Base-by-base conservation (phyloP, 92 coral and sea anemone species). In the Palythoa heliodiscus region DNA sequence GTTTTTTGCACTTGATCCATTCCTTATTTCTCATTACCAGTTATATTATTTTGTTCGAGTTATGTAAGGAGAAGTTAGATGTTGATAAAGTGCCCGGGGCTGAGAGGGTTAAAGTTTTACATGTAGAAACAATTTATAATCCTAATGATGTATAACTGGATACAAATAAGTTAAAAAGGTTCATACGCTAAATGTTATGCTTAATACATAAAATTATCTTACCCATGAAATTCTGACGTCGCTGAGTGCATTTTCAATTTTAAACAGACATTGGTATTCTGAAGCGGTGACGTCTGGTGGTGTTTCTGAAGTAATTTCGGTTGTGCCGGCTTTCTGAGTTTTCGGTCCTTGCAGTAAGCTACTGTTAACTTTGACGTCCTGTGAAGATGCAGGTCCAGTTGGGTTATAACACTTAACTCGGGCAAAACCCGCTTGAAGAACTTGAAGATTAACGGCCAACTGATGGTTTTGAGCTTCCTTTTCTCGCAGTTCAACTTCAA, bases 221-320 rank as follows among this genome's bases (percentile, higher is more conserved):
- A 80, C 84, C 84, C 74, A 80, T 11, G 84, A 63, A 16, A 80
- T 80, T 37, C 16, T 80, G 84, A 80, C 73, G 52, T 67, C 4
- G 7, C 47, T 11, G 14, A 80, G 74, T 22, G 71, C 73, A 4
- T 23, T 80, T 64, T 80, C 61, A 80, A 67, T 66, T 67, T 16
- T 11, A 80, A 80, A 80, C 39, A 80, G 40, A 48, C 48, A 6
- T 5, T 47, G 29, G 48, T 9, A 66, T 13, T 66, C 43, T 25
- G n/a, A 17, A 4, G 84, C n/a, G 47, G 37, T n/a, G 0, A 17
- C 22, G 29, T 80, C 61, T 0, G 13, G 40, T 80, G 40, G 4
- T 22, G 39, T 20, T 22, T 64, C 63, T 12, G 29, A 7, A 20
- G 17, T 17, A n/a, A 29, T 20, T 24, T 11, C 22, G 11, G 76